Evolutionary conservation across 2,113 vertebrate species (phyloP).

Genomic region (Chaetura pelagica): DNA sequence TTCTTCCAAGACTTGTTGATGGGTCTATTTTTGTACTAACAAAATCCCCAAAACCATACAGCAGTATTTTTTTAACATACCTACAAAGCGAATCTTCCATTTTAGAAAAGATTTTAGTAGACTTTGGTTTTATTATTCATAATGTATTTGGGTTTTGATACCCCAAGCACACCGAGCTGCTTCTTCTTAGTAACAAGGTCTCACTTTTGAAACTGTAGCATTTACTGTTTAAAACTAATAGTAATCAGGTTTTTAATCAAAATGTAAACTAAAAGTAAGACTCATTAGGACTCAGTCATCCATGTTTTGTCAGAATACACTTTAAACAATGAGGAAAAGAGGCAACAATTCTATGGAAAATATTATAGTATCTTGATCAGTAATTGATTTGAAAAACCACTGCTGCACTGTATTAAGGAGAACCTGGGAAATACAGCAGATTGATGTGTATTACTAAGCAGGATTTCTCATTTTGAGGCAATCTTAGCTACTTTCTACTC

Average conservation of each 20-base stretch:
- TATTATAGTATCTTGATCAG: not conserved
- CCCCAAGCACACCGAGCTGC: not conserved
- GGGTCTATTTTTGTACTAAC: not conserved
- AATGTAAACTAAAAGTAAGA: not conserved
- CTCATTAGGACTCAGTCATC: not conserved
- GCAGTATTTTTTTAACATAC: not conserved
- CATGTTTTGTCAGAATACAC: not conserved
- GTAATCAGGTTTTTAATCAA: not conserved
- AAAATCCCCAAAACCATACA: not conserved
- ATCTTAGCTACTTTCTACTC: not conserved
- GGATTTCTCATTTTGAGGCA: not conserved
- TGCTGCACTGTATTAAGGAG: not conserved
- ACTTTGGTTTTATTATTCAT: not conserved
- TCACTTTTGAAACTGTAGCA: not conserved
- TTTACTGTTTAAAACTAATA: not conserved
- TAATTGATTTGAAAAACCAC: not conserved
- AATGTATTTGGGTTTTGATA: not conserved
- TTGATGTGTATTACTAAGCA: rapidly evolving
- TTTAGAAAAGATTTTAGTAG: not conserved
- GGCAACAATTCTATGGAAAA: not conserved
- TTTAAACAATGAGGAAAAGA: not conserved
- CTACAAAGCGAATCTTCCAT: not conserved
- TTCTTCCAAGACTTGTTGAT: not conserved
- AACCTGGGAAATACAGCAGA: not conserved
- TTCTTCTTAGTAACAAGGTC: not conserved